These are phyloP conservation scores for Lepidurus couesii DNA, from an alignment of 1,140 invertebrate genomes.

Conservation along the genomic window DNA sequence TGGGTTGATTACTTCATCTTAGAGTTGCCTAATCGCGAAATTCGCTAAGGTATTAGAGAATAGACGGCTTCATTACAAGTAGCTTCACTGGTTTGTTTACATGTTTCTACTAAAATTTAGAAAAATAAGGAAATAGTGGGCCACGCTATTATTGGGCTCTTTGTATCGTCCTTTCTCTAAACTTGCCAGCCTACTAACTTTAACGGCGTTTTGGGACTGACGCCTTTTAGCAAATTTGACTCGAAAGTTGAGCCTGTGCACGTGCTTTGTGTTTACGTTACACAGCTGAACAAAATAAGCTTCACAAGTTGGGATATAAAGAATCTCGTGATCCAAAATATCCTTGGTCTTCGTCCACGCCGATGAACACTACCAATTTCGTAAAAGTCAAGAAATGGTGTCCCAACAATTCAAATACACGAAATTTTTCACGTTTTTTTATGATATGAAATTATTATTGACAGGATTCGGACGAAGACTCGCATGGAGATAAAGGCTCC, in stretches of 20 bases:
- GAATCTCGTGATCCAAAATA: too few species aligned
- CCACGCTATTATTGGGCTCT: neutral
- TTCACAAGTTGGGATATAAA: too few species aligned
- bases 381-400: too few species aligned
- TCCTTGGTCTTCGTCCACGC: too few species aligned
- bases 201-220: neutral
- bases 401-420: neutral
- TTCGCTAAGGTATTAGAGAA: too few species aligned
- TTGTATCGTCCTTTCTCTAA: neutral
- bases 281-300: neutral
- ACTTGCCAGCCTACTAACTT: neutral
- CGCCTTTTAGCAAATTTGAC: neutral
- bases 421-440: neutral
- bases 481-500: slow-evolving; percentile 52
- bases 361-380: too few species aligned
- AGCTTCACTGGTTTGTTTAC: neutral
- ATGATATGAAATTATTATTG: neutral
- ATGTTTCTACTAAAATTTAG: neutral
- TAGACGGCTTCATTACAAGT: neutral
- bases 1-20: too few species aligned
- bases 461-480: slow-evolving; percentile 29
- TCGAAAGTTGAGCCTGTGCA: neutral
- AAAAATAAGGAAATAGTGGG: neutral
- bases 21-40: too few species aligned
- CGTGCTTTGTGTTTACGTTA: neutral